A percentile compares a stretch with the other conserved stretches of the same genome.
Conservation (phyloP, 2,888 invertebrate species). For the Hedya salicella region DNA sequence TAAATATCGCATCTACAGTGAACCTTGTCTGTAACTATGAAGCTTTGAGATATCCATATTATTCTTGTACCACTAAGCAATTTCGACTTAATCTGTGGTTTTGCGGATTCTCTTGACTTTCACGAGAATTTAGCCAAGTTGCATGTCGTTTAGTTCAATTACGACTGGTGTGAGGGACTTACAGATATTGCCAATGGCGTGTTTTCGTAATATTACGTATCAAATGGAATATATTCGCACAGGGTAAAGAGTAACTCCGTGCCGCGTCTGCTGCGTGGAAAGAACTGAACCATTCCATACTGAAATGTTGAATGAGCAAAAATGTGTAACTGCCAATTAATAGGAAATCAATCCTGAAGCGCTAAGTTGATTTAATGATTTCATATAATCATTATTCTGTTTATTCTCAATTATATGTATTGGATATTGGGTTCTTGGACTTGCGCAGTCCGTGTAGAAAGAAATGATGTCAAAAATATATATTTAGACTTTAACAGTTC, state of each 20-base stretch:
- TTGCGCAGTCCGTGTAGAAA: neutral
- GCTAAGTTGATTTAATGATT: conserved; percentile 20
- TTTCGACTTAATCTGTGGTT: conserved; percentile 50
- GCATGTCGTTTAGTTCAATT: conserved; percentile 72
- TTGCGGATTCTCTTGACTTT: conserved; percentile 57
- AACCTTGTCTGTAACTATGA: conserved; percentile 61
- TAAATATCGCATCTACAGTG: conserved; percentile 64
- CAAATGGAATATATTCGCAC: conserved; percentile 78
- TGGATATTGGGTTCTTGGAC: neutral
- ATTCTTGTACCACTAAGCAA: conserved; percentile 63
- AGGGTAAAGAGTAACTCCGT: conserved; percentile 81
- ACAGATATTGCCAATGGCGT: conserved; percentile 73
- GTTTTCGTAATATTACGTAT: conserved; percentile 75
- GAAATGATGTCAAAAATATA: neutral
- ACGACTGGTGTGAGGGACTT: conserved; percentile 79
- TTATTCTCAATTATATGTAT: conserved; percentile 17
- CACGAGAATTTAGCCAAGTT: conserved; percentile 65
- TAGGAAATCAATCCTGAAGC: conserved; percentile 50
- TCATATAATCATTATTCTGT: conserved; percentile 21
- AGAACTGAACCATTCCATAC: conserved; percentile 79
- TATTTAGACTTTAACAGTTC: neutral
- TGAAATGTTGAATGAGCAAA: conserved; percentile 70
- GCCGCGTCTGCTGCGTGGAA: conserved; percentile 78
- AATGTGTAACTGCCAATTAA: conserved; percentile 75
- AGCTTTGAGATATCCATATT: conserved; percentile 60